Conservation (phyloP, 92 coral and sea anemone species). For the Scolanthus callimorphus region DNA sequence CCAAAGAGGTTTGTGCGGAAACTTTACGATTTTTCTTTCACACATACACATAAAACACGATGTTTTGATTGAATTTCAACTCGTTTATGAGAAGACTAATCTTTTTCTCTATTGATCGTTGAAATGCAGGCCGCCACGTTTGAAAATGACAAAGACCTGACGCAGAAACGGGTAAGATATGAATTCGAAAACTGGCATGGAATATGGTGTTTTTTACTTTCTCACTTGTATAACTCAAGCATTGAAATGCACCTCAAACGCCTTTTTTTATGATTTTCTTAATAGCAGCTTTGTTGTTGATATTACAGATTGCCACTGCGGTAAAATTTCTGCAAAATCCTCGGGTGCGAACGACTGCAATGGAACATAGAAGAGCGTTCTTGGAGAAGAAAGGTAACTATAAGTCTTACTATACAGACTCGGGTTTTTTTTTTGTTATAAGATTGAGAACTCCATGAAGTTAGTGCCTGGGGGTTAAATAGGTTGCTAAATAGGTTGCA, state of each 20-base stretch:
- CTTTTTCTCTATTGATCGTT: neutral
- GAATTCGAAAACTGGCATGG: too few relatives aligned
- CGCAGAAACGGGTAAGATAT: neutral
- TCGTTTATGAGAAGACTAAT: too few relatives aligned
- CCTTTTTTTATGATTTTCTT: too few relatives aligned
- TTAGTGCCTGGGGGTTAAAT: too few relatives aligned
- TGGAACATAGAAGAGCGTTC: constrained; percentile 76
- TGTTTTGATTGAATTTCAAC: too few relatives aligned
- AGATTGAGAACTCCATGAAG: too few relatives aligned
- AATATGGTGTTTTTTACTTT: too few relatives aligned
- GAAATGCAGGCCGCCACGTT: neutral
- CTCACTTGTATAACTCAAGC: neutral
- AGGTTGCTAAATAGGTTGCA: too few relatives aligned
- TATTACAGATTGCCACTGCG: constrained; percentile 84
- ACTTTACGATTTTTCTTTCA: neutral
- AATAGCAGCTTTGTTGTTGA: neutral
- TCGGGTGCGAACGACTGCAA: constrained; percentile 77
- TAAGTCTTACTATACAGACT: too few relatives aligned
- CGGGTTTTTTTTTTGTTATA: too few relatives aligned
- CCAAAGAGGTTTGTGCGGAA: neutral
- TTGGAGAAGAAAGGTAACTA: constrained; percentile 81
- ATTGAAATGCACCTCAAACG: too few relatives aligned
- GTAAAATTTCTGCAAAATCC: constrained; percentile 90
- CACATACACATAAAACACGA: too few relatives aligned
- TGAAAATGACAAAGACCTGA: neutral